Evolutionary conservation across 2,113 vertebrate species (phyloP).

Genomic region (Hyperopisus bebe): DNA sequence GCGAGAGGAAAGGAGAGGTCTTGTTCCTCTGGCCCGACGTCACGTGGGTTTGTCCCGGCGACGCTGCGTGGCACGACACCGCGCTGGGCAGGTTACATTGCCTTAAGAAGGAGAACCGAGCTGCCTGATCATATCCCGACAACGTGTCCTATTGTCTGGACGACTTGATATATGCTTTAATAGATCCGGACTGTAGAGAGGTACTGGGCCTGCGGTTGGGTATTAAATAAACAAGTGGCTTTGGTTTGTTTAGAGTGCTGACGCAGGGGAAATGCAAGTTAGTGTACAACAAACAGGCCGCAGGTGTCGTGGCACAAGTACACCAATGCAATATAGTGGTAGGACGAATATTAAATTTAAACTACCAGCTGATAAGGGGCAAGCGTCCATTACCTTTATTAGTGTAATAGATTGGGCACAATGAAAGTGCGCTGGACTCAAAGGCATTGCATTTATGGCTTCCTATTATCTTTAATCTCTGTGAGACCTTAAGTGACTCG

Average conservation of each 20-base stretch:
- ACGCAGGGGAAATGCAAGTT: not conserved
- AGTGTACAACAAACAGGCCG: not conserved
- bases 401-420: not conserved
- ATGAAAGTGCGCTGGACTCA: not conserved
- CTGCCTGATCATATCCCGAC: not conserved
- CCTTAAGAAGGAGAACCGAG: not conserved
- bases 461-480: not conserved
- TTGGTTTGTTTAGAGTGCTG: not conserved
- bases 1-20: not conserved
- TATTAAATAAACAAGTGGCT: not conserved
- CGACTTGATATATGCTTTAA: not conserved
- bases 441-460: not conserved
- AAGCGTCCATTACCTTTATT: not conserved
- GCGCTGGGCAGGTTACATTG: not conserved
- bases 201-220: not conserved
- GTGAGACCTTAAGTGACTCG: not conserved
- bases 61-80: not conserved
- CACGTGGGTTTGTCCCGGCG: not conserved
- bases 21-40: not conserved
- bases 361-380: not conserved
- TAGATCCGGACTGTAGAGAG: not conserved
- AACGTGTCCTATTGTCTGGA: not conserved
- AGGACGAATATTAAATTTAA: not conserved
- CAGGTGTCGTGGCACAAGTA: not conserved
- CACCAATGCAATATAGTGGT: not conserved